Evolutionary conservation across 2,888 invertebrate genomes (phyloP).

Genomic region (Gastracanthus pulcherrimus): DNA sequence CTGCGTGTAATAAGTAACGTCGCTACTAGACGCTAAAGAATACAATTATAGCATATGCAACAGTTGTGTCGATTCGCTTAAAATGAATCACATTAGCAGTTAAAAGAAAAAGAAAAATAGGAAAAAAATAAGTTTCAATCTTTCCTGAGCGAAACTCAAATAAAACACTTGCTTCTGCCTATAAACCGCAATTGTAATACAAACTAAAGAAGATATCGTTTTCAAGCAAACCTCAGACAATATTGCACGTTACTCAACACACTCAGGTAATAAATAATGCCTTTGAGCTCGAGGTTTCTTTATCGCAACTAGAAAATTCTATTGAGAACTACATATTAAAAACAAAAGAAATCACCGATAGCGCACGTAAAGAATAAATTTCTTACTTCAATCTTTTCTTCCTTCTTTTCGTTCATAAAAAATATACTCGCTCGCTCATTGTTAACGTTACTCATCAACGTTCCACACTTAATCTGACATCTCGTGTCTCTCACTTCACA

Average conservation of each 20-base stretch:
- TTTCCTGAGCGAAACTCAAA: slow-evolving; percentile 35
- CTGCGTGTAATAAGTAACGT: slow-evolving; percentile 48
- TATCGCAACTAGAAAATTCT: slow-evolving; percentile 21
- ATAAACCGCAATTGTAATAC: slow-evolving; percentile 1
- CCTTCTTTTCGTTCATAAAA: not conserved
- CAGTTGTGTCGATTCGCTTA: slow-evolving; percentile 31
- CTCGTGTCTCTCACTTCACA: not conserved
- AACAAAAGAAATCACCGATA: slow-evolving; percentile 3
- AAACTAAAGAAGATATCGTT: slow-evolving; percentile 40
- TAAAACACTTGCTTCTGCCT: slow-evolving; percentile 22
- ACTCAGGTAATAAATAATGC: slow-evolving; percentile 53
- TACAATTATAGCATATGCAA: slow-evolving; percentile 26
- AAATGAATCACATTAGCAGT: slow-evolving; percentile 47
- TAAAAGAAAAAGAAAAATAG: slow-evolving; percentile 23
- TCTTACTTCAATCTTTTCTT: no score
- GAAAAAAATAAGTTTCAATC: slow-evolving; percentile 23
- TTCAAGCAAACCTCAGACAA: slow-evolving; percentile 35
- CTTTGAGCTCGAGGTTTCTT: slow-evolving; percentile 12
- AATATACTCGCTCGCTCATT: no score
- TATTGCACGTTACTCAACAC: slow-evolving; percentile 54
- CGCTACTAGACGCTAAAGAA: slow-evolving; percentile 24
- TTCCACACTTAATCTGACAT: not conserved
- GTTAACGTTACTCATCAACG: no score
- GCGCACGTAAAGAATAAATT: not conserved
- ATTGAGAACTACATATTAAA: slow-evolving; percentile 22